Evolutionary conservation across 2,113 vertebrate species (phyloP).

Genomic region (Ornithorhynchus anatinus): DNA sequence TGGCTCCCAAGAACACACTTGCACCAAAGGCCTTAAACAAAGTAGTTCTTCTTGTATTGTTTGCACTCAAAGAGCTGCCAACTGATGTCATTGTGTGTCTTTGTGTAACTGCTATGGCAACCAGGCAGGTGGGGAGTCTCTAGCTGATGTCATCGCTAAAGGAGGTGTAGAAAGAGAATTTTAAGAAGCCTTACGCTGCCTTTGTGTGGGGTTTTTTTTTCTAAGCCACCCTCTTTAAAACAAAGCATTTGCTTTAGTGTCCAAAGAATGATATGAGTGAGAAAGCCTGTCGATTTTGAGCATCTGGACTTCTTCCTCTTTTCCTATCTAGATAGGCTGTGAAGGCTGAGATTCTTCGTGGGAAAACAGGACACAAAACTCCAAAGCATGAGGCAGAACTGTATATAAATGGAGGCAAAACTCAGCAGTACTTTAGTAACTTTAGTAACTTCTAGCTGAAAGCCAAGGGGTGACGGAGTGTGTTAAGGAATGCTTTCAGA

Average conservation of each 20-base stretch:
- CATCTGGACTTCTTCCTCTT: too few relatives aligned
- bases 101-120: slow-evolving; percentile 74
- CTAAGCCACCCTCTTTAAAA: neutral
- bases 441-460: too few relatives aligned
- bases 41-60: slow-evolving; percentile 83
- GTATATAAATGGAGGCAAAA: too few relatives aligned
- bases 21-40: slow-evolving; percentile 69
- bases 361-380: too few relatives aligned
- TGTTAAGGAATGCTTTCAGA: too few relatives aligned
- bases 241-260: slow-evolving; percentile 4
- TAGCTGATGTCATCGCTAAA: slow-evolving; percentile 66
- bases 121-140: slow-evolving; percentile 80
- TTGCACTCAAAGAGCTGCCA: slow-evolving; percentile 76
- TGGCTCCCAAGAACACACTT: slow-evolving; percentile 65
- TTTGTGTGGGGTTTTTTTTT: slow-evolving; percentile 20
- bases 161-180: slow-evolving; percentile 63
- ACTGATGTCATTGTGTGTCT: slow-evolving; percentile 82
- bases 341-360: too few relatives aligned
- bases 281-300: too few relatives aligned
- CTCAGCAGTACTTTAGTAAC: too few relatives aligned
- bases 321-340: too few relatives aligned
- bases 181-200: slow-evolving; percentile 34
- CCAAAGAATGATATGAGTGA: slow-evolving; percentile 50
- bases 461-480: too few relatives aligned
- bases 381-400: too few relatives aligned